Base-by-base conservation (phyloP, 2,797 vertebrate species). In the Pangasius krempfi region DNA sequence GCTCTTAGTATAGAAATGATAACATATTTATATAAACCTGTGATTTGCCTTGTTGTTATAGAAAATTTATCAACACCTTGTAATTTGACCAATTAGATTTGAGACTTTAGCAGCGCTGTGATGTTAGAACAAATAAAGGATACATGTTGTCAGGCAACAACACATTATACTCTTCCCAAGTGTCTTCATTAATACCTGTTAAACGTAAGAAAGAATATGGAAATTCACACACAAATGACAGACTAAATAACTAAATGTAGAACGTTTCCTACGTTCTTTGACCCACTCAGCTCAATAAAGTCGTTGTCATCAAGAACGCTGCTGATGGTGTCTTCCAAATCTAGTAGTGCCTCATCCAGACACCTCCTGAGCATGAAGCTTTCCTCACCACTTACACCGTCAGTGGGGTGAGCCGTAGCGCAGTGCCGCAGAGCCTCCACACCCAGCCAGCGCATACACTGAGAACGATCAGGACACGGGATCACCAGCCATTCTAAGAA, bases 281-380 rank as follows among this genome's bases (percentile, higher is more conserved):
- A 78, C 85, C 33, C 73, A 86, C 85, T 37, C 8, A 86, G 85
- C 40, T 86, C 72, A 50, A 86, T 22, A 56, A 47, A 64, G 16
- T 86, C 37, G 2, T 30, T 78, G 37, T 47, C 40, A 0, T 52
- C 73, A 58, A 86, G 72, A 56, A 78, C 73, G 14, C 27, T 33
- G 58, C 56, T 22, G 56, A 78, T 50, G 58, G 73, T 50, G 16
- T 78, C 85, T 5, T 86, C 56, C 33, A 78, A 40, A 50, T 86
- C 56, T 30, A 86, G 64, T n/a, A 78, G 56, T 14, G 13, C 27
- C n/a, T 20, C 40, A 64, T 78, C 58, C 50, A 52, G 33, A 50
- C 58, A 62, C 27, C 75, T 79, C 37, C 44, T 14, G 56, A 87
- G 40, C 9, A 37, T 27, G 25, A 87, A 87, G n/a, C n/a, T 54